Base-by-base conservation (phyloP, 2,113 vertebrate species). In the Burhinus bistriatus region DNA sequence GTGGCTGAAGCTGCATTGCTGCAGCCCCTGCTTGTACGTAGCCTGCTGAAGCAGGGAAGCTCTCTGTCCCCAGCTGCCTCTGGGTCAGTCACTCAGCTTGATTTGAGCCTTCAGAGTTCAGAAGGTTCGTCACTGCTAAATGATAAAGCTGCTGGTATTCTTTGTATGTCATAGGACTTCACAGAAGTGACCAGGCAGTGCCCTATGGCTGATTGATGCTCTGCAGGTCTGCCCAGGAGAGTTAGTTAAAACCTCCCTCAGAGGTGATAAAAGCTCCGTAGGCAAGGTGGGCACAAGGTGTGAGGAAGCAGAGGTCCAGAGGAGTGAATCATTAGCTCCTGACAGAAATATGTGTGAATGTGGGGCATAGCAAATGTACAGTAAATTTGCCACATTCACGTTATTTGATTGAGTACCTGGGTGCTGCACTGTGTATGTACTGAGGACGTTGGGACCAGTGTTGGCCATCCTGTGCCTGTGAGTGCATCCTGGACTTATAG, bases 401-500 rank as follows among this genome's bases (percentile, higher is more conserved):
- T 64, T 58, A 55, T 54, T 54, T 78, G 40, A 23, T 23, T 6
- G n/a, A 66, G 16, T 61, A 61, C 3, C 8, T 57, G 55, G 4
- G 11, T 61, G 36, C 55, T 81, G 54, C 21, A 5, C 54, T 62
- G 27, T 45, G 12, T 34, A 3, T n/a, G 19, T 25, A 13, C 25
- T 29, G 27, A 77, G 65, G 42, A 58, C 0, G 0, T 2, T 15
- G 26, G 20, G 32, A 47, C 18, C 9, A 8, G 6, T 19, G 42
- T 23, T 84, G 61, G 16, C 47, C 14, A 19, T 90, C 32, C 40
- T 73, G 25, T 62, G 42, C n/a, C 47, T 64, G 18, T 62, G n/a
- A 45, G 10, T 6, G 1, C n/a, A 6, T 57, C 29, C 26, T 83
- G n/a, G 15, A 71, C 32, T 42, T 66, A 30, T 0, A 66, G 13